phyloP scores from a whole-genome alignment of 2,113 vertebrate genomes.

The Galeopterus variegatus region DNA sequence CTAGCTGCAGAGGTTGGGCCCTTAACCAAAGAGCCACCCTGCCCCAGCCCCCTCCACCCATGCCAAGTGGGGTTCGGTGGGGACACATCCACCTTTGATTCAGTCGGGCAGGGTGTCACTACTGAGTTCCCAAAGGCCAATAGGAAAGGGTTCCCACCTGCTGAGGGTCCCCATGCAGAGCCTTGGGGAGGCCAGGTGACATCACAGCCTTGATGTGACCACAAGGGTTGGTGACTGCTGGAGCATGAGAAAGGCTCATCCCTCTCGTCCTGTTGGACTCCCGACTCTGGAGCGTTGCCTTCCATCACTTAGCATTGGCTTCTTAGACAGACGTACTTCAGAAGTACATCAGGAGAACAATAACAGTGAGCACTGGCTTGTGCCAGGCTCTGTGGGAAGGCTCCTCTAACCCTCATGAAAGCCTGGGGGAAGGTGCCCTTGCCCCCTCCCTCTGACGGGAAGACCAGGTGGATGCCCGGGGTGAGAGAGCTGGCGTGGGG shows the following conservation, averaged over 20 bases:
- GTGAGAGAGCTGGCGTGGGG: neutral
- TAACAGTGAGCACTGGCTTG: accelerated
- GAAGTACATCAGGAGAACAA: neutral
- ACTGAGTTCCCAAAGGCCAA: neutral
- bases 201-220: neutral
- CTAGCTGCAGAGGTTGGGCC: neutral
- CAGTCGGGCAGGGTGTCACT: neutral
- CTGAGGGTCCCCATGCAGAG: accelerated
- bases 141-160: neutral
- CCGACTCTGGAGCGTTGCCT: accelerated
- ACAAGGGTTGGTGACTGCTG: accelerated
- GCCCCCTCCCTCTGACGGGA: neutral
- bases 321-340: neutral
- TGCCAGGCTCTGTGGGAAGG: neutral
- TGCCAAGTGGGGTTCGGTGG: neutral
- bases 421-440: accelerated
- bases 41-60: accelerated
- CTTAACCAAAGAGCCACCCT: neutral
- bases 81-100: neutral
- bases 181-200: neutral
- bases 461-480: neutral
- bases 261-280: too few species aligned
- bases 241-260: accelerated
- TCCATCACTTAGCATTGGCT: neutral
- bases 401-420: neutral